Base-by-base conservation (phyloP, 2,888 invertebrate genomes). In the Agrilus biguttatus region DNA sequence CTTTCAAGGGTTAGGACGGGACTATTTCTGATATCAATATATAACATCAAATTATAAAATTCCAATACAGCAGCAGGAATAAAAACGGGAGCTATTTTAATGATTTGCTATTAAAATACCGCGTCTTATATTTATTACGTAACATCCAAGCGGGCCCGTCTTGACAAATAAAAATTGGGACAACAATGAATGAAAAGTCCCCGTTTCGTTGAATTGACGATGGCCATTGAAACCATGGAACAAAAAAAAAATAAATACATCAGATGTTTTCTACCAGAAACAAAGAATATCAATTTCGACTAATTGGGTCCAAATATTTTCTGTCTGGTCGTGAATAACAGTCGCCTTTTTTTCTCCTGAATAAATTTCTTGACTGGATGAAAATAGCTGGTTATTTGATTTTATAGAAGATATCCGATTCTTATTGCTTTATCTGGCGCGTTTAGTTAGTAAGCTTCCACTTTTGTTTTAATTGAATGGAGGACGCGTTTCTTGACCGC, bases 291-390 rank as follows among this genome's bases (percentile, higher is more conserved):
- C 41, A 23, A 33, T 44, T 37, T 41, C 44, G 23, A 39, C 45
- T 45, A 45, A 45, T 45, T 45, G 45, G 45, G 38, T 45, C 39
- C 36, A 36, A 35, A 44, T 44, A 33, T 41, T 41, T 41, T 28
- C 28, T 28, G 28, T 28, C 28, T 10, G 28, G 2, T 28, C 28
- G 28, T 28, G 28, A 28, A 10, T 28, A 28, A 36, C 17, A 17
- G n/a, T 10, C 36, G 36, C 36, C 36, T 14, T 36, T 14, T 14
- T 35, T 14, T 36, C 8, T n/a, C n/a, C 14, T 14, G 17, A 36
- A 36, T 14, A 17, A 17, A 17, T 17, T 14, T 36, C 36, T 36
- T 10, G 14, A 36, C 8, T 36, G 36, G 17, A 36, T 14, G 36
- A 10, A 14, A 36, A 14, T 36, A 36, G 14, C 14, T 14, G 8